Percentiles rank a stretch among this genome's conserved stretches.
Evolutionary conservation across 2,888 invertebrate species (phyloP).

Genomic region (Pristionchus mayeri): DNA sequence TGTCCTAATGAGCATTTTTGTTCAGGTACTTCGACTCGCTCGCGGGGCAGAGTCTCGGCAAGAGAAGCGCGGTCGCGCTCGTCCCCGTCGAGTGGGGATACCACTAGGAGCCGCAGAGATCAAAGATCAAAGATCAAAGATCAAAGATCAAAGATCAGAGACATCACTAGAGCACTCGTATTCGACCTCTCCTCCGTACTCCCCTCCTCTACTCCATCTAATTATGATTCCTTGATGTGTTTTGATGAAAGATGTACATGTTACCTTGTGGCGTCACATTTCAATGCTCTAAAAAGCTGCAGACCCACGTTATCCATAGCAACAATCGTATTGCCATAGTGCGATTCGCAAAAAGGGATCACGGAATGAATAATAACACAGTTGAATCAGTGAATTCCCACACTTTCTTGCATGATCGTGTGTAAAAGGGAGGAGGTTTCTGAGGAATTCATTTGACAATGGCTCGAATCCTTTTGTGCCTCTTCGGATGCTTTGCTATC

Average conservation of each 20-base stretch:
- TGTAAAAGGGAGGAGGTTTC: background rate
- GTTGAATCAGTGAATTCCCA: background rate
- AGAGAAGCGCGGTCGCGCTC: conserved; percentile 53
- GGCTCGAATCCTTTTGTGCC: background rate
- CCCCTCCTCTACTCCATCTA: background rate
- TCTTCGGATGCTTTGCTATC: background rate
- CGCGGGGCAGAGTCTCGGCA: conserved; percentile 70
- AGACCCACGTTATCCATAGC: background rate
- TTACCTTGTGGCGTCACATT: background rate
- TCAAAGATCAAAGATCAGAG: conserved; percentile 42
- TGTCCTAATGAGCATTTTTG: too few relatives aligned
- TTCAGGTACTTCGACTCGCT: conserved; percentile 71
- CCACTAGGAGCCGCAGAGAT: background rate
- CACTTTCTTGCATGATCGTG: background rate
- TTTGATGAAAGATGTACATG: background rate
- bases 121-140: conserved; percentile 38
- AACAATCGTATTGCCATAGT: background rate
- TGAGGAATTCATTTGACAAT: background rate
- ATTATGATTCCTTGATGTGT: background rate
- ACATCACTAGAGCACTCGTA: conserved; percentile 6
- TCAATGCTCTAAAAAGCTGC: background rate
- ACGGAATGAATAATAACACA: background rate
- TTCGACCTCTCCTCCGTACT: too few relatives aligned
- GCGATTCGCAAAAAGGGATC: background rate
- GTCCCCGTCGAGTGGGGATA: background rate